These are phyloP conservation scores for Oenanthe oenanthe DNA, from an alignment of 2,113 vertebrate species.

Conservation along the genomic window DNA sequence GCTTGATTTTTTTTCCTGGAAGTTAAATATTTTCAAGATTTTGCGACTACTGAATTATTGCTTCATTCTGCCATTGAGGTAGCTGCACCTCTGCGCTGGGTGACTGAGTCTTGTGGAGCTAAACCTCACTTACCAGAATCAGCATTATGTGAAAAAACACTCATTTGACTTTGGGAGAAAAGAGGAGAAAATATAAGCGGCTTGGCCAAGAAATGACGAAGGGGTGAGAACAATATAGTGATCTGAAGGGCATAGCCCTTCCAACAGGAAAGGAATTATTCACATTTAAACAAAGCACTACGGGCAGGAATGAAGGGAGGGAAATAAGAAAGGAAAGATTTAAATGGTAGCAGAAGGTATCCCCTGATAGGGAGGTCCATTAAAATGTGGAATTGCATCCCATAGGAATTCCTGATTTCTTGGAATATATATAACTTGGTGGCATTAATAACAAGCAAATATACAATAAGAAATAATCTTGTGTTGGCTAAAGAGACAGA, in stretches of 20 bases:
- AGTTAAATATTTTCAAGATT: slow-evolving; percentile 22
- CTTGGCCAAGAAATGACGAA: slow-evolving; percentile 23
- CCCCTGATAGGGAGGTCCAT: slow-evolving; percentile 35
- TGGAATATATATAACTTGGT: neutral
- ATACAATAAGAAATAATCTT: slow-evolving; percentile 33
- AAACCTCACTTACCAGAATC: slow-evolving; percentile 55
- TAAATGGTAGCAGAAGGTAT: slow-evolving; percentile 46
- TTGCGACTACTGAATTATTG: neutral
- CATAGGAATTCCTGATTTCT: slow-evolving; percentile 28
- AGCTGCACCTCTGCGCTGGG: slow-evolving; percentile 25
- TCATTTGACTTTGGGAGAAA: slow-evolving; percentile 58
- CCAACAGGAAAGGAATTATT: slow-evolving; percentile 39
- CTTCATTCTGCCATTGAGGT: neutral
- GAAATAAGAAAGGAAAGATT: slow-evolving; percentile 48
- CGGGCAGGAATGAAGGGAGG: neutral
- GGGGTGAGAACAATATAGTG: slow-evolving; percentile 40
- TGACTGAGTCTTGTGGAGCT: slow-evolving; percentile 36
- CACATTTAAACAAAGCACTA: slow-evolving; percentile 44
- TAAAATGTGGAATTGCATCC: slow-evolving; percentile 42
- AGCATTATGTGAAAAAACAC: slow-evolving; percentile 23
- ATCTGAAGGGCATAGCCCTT: slow-evolving; percentile 35
- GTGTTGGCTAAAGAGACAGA: slow-evolving; percentile 14
- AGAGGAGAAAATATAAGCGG: slow-evolving; percentile 48
- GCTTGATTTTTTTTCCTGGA: neutral
- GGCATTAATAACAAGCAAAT: slow-evolving; percentile 15